Evolutionary conservation across 1,140 invertebrate genomes (phyloP).

Genomic region (Leptopilina clavipes): DNA sequence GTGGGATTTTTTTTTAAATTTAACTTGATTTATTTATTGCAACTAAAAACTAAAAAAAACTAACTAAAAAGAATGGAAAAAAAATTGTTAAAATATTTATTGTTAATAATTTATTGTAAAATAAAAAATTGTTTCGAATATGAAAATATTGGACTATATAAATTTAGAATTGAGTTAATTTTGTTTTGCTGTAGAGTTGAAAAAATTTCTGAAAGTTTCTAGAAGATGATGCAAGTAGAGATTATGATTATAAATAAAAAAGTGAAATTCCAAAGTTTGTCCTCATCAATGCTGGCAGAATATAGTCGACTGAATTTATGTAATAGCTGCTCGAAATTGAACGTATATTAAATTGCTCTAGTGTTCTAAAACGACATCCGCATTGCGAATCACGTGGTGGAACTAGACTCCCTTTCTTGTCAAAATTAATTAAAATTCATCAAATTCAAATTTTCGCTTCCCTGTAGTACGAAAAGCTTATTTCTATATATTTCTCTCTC

Average conservation of each 20-base stretch:
- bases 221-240: too few species aligned
- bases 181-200: too few species aligned
- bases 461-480: background rate
- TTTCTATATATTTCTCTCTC: background rate
- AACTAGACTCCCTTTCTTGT: background rate
- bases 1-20: background rate
- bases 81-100: too few species aligned
- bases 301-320: background rate
- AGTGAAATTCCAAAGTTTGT: background rate
- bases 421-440: constrained; percentile 21
- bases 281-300: background rate
- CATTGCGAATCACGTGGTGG: constrained; percentile 19
- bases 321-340: background rate
- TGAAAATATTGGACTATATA: too few species aligned
- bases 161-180: too few species aligned
- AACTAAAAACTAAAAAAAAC: too few species aligned
- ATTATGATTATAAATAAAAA: background rate
- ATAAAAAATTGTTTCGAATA: too few species aligned
- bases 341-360: constrained; percentile 3
- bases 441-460: constrained; percentile 10
- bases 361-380: constrained; percentile 10
- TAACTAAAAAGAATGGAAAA: too few species aligned
- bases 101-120: too few species aligned
- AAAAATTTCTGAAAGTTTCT: too few species aligned
- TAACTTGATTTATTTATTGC: background rate